Base-by-base conservation (phyloP, 2,888 invertebrate genomes). In the Griposia aprilina region DNA sequence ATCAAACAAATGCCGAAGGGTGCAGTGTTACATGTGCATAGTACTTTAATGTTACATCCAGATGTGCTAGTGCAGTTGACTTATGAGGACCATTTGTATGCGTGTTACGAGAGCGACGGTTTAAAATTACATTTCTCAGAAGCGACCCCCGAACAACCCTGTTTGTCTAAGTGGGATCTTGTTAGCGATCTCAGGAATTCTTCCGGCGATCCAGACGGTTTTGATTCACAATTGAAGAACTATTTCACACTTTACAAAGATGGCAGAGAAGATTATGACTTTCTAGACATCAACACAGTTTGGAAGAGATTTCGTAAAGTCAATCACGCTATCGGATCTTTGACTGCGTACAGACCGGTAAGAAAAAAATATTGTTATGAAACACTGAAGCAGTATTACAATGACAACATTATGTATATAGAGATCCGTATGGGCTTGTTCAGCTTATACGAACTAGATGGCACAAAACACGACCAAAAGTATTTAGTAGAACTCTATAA, bases 1-100 rank as follows among this genome's bases (percentile, higher is more conserved):
- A 97, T 98, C 13, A 95, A 94, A 74, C 93, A 90, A 71, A 97
- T 98, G 97, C 98, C 98, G 0, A 98, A 98, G 94, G 98, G 98
- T 0, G 98, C 97, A 0, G 97, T 97, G 0, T 92, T 98, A 20
- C 98, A 98, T 88, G 97, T 97, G 0, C 98, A 98, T 90, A 97
- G 98, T 85, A 97, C 97, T 0, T 97, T 98, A 1, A 95, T 98
- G 86, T 97, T 97, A 30, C 97, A 97, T 52, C 94, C 97, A 0
- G 97, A 98, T 70, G 97, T 96, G 74, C 88, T 98, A 62, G 93
- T 98, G 30, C 95, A 97, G 70, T 90, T 98, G 74, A 98, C 98
- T 2, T 97, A 97, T 85, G 96, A 97, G 45, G 97, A 97, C 2
- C 92, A 98, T 91, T 95, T 98, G 62, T 97, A 97, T 92, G 96